Base-by-base conservation (phyloP, 2,113 vertebrate genomes). In the Butorides virescens region DNA sequence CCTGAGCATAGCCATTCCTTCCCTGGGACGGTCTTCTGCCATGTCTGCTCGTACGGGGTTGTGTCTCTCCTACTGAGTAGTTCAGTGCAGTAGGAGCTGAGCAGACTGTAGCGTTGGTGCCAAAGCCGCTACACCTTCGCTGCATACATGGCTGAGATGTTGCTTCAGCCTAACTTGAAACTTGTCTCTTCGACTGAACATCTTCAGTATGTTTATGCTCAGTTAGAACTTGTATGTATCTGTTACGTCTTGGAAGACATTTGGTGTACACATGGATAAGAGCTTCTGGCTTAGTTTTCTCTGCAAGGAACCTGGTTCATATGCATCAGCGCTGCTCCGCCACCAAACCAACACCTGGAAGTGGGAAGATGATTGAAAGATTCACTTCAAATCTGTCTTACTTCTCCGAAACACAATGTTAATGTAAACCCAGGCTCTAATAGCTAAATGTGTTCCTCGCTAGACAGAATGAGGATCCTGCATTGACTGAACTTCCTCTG, bases 231-330 rank as follows among this genome's bases (percentile, higher is more conserved):
- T 11, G 27, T 3, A 7, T 4, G 2, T 44, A 3, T 70, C 58
- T 55, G 8, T 22, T 21, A 10, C 68, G 44, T n/a, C 52, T 87
- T 49, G 74, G 52, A 63, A 37, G 29, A 27, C 15, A 1, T 11
- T 65, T 32, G 53, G 19, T 2, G 1, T 47, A 30, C 22, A 16
- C 0, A 0, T 25, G n/a, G 53, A 0, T 53, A 8, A 27, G 32
- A 49, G 34, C 81, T 84, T 37, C 36, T 74, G 81, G 27, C 30
- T 68, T 73, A 32, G 39, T 55, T 95, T 84, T 59, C 32, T 59
- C 32, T 66, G 39, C 29, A 27, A 34, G 66, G 44, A 86, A 19
- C 44, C 32, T 68, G 42, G 2, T 53, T 84, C 36, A 13, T 0
- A 1, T 63, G 29, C 25, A 39, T 56, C 49, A 52, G 2, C 49